Percentiles rank a stretch among this genome's conserved stretches.
Conservation (phyloP, 1,140 invertebrate genomes). For the Odontomachus brunneus region DNA sequence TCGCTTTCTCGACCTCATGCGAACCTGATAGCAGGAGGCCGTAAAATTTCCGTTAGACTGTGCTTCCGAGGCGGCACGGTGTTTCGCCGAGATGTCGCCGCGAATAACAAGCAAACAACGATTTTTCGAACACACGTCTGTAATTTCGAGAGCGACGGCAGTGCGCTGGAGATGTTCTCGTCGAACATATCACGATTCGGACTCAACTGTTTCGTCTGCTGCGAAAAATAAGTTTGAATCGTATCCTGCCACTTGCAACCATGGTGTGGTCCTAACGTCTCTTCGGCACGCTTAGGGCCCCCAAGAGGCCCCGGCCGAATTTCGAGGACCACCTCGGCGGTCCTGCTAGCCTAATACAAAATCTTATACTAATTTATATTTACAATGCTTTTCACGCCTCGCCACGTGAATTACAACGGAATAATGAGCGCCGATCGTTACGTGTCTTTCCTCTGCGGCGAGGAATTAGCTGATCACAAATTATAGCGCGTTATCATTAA, state of each 20-base stretch:
- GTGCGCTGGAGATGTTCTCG: too few relatives aligned
- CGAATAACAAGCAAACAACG: neutral
- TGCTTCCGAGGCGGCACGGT: neutral
- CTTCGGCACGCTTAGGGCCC: neutral
- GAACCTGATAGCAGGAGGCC: conserved; percentile 75
- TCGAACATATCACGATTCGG: too few relatives aligned
- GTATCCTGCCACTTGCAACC: neutral
- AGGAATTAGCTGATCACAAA: conserved; percentile 16
- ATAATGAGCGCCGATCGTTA: conserved; percentile 62
- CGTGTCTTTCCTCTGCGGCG: neutral
- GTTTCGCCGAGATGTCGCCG: neutral
- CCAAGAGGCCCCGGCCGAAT: conserved; percentile 37
- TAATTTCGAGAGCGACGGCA: too few relatives aligned
- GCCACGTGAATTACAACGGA: conserved; percentile 67
- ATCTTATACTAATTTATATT: conserved; percentile 84
- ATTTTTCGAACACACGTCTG: too few relatives aligned
- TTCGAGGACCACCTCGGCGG: conserved; percentile 59
- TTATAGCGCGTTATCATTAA: neutral
- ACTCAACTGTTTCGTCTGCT: too few relatives aligned
- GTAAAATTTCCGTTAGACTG: conserved; percentile 78
- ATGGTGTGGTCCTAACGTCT: too few relatives aligned
- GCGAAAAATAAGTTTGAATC: neutral
- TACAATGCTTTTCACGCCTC: conserved; percentile 81
- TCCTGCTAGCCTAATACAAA: conserved; percentile 77
- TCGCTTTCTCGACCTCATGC: conserved; percentile 49